Conservation (phyloP, 92 coral and sea anemone species). For the Paramuricea clavata region DNA sequence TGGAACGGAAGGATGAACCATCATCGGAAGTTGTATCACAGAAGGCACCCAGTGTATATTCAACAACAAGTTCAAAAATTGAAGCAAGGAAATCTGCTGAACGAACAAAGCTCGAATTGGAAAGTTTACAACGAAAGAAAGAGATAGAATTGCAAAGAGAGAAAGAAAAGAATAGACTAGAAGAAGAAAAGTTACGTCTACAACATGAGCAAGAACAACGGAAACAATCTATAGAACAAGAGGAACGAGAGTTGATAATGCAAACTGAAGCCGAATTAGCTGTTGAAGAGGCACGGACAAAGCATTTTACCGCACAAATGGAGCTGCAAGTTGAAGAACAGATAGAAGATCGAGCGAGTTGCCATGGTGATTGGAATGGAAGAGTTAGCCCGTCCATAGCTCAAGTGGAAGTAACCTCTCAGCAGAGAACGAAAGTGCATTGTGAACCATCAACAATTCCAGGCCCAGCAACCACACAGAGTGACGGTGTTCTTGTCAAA, state of each 20-base stretch:
- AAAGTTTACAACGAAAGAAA: slow-evolving; percentile 15
- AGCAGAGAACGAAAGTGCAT: background rate
- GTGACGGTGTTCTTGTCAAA: background rate
- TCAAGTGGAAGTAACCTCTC: background rate
- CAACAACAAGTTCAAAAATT: slow-evolving; percentile 7
- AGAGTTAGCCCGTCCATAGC: background rate
- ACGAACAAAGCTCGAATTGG: background rate
- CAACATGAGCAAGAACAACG: slow-evolving; percentile 19
- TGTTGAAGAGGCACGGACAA: background rate
- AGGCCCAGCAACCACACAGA: background rate
- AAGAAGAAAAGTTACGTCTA: slow-evolving; percentile 36
- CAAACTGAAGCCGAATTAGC: background rate
- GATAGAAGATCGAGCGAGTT: background rate
- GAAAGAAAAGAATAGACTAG: slow-evolving; percentile 16
- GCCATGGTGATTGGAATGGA: background rate
- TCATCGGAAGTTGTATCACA: background rate
- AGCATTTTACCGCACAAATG: background rate
- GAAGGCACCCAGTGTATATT: background rate
- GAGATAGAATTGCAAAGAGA: slow-evolving; percentile 22
- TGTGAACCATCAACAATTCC: background rate
- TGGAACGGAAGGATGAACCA: background rate
- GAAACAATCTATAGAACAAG: background rate
- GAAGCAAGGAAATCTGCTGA: slow-evolving; percentile 19
- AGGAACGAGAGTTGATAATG: background rate
- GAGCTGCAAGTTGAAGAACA: background rate